phyloP scores from a whole-genome alignment of 2,113 vertebrate species.

The Casuarius casuarius region DNA sequence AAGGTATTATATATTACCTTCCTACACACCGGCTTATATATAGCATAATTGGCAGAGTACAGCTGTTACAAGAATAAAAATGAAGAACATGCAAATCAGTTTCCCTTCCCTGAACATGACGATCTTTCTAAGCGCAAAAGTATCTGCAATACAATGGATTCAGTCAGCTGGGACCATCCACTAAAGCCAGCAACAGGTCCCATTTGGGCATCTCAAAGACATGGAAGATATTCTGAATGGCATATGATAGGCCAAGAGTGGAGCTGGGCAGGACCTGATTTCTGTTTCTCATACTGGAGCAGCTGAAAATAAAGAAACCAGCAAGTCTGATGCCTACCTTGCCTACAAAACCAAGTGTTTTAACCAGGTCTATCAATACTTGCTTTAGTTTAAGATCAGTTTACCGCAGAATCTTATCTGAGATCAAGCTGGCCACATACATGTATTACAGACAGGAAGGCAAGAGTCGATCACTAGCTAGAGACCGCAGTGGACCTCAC shows the following conservation, averaged over 20 bases:
- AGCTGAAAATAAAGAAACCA: not conserved
- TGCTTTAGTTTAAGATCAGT: not conserved
- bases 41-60: not conserved
- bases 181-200: not conserved
- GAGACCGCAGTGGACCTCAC: not conserved
- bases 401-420: not conserved
- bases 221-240: not conserved
- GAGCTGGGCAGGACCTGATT: fast-evolving
- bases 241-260: not conserved
- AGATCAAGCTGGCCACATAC: not conserved
- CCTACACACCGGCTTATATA: not conserved
- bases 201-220: not conserved
- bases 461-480: not conserved
- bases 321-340: not conserved
- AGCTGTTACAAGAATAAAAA: not conserved
- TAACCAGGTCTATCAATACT: not conserved
- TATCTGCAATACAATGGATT: not conserved
- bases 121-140: not conserved
- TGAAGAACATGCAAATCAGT: not conserved
- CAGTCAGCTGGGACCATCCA: not conserved
- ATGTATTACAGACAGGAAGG: not conserved
- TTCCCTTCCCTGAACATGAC: not conserved
- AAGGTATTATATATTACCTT: not conserved
- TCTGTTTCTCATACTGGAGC: not conserved
- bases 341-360: not conserved